phyloP scores from a whole-genome alignment of 1,140 invertebrate genomes.

The Frieseomelitta varia region DNA sequence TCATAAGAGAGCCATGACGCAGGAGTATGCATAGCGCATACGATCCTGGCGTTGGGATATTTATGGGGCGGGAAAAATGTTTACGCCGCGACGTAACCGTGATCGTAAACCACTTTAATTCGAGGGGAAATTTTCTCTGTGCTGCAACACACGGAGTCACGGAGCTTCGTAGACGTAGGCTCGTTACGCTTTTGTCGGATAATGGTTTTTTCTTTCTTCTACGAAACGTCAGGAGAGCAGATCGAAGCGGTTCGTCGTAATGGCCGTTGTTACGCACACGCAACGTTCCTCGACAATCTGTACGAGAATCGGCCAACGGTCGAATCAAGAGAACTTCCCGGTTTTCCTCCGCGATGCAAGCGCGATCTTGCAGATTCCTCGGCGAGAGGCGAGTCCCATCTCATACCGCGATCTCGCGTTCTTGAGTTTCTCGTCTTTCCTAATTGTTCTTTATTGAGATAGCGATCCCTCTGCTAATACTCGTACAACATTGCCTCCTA shows the following conservation, averaged over 20 bases:
- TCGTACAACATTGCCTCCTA: neutral
- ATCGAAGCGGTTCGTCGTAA: conserved; percentile 52
- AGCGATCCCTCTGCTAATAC: neutral
- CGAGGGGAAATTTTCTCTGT: neutral
- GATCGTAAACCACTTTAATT: neutral
- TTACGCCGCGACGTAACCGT: neutral
- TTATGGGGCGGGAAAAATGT: neutral
- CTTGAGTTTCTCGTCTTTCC: neutral
- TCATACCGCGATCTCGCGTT: neutral
- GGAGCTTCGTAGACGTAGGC: conserved; percentile 5
- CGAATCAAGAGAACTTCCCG: conserved; percentile 24
- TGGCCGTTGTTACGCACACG: conserved; percentile 57
- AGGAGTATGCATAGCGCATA: neutral
- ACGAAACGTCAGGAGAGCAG: conserved; percentile 41
- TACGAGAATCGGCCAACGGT: conserved; percentile 33
- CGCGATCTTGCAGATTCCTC: neutral
- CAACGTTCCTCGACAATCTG: conserved; percentile 33
- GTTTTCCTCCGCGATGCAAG: neutral
- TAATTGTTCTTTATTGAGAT: conserved; percentile 12
- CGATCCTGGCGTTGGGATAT: neutral
- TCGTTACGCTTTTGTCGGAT: conserved; percentile 24
- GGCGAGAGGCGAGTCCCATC: neutral
- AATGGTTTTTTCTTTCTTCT: conserved; percentile 25
- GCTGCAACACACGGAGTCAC: neutral
- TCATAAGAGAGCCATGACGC: neutral